Conservation (phyloP, 2,797 vertebrate genomes). For the Neosilurus hyrtlii region DNA sequence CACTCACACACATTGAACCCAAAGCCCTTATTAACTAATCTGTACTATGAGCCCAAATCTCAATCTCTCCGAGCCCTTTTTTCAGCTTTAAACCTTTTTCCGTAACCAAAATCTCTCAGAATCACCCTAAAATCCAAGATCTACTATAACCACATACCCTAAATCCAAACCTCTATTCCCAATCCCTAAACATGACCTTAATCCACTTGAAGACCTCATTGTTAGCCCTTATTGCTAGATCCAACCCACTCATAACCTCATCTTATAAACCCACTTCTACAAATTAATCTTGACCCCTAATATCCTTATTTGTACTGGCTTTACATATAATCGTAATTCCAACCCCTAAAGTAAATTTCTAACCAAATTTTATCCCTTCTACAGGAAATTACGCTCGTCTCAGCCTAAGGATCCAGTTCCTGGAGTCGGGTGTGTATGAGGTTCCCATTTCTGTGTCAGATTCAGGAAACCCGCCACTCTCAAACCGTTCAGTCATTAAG, state of each 20-base stretch:
- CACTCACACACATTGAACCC: too few species aligned
- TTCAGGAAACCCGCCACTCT: constrained; percentile 93
- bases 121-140: background rate
- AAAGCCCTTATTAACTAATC: background rate
- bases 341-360: background rate
- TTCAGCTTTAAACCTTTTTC: background rate
- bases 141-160: background rate
- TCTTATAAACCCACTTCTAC: background rate
- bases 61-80: background rate
- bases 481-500: constrained; percentile 88
- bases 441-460: constrained; percentile 91
- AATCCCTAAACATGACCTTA: background rate
- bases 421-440: constrained; percentile 87
- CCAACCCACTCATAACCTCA: background rate
- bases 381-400: constrained; percentile 92
- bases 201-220: too few species aligned
- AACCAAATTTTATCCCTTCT: background rate
- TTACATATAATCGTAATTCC: background rate
- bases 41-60: background rate
- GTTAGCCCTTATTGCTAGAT: too few species aligned
- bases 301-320: background rate
- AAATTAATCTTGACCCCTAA: background rate
- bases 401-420: constrained; percentile 82
- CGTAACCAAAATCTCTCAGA: background rate
- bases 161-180: background rate